Evolutionary conservation across 2,113 vertebrate species (phyloP), one percentile per base, ranked within the genome.

Genomic region (Pteronura brasiliensis): DNA sequence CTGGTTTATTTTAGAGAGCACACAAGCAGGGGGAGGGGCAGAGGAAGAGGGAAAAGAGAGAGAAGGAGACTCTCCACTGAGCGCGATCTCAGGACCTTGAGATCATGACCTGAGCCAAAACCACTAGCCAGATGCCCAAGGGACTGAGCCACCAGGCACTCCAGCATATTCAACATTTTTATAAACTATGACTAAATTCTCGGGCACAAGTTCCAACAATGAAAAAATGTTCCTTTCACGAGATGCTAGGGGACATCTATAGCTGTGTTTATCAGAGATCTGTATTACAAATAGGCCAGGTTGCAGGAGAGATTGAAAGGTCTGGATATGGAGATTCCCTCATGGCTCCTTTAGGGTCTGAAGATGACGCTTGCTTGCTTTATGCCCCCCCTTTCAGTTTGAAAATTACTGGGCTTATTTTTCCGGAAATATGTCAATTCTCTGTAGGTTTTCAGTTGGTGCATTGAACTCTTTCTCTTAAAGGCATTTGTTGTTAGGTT

Each of bases 401-500:
- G 29, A 69, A 88, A 90, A 88, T 74, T 85, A 87, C 69, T 85
- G 49, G n/a, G 31, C 52, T 92, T 36, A 18, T 92, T 36, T 81
- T 95, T 96, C 86, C 34, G 52, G 52, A 55, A 55, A 84, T 47
- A 76, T 44, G 95, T 96, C 57, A 79, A 83, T 91, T 63, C 39
- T 84, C 69, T 74, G 82, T 83, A 92, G 94, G 55, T 59, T 52
- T 23, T 96, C 93, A 96, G 90, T 86, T 76, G 69, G 52, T 42
- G 4, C 52, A 47, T 29, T 86, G 94, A 97, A 72, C 65, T 47
- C 84, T 81, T 92, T 59, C 63, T 81, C 93, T 95, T 97, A 86
- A 97, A 98, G 93, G 18, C 44, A 31, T 90, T 97, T 91, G 79
- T 59, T 61, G 39, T 59, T 20, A 29, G 57, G 42, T 44, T 29